A percentile compares a stretch with the other conserved stretches of the same genome.
phyloP scores from a whole-genome alignment of 2,888 invertebrate genomes.

The Cantharis flavilabris region DNA sequence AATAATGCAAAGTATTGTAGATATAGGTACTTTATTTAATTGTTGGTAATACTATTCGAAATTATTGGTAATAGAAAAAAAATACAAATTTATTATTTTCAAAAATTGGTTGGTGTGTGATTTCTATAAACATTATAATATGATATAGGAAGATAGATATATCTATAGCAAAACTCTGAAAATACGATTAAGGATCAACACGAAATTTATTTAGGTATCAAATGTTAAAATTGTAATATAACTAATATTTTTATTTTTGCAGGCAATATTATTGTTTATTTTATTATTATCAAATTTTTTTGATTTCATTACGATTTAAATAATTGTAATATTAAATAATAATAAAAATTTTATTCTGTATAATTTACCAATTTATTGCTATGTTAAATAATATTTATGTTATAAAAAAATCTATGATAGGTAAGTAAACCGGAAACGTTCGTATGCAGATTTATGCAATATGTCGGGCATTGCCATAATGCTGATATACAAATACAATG shows the following conservation, averaged over 20 bases:
- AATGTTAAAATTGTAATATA: neutral
- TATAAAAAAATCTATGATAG: neutral
- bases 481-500: neutral
- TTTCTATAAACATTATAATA: no score
- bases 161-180: neutral
- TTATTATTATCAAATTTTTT: neutral
- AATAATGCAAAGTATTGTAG: neutral
- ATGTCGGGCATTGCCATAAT: neutral
- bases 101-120: neutral
- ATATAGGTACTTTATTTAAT: neutral
- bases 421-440: neutral
- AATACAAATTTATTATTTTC: neutral
- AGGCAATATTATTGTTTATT: neutral
- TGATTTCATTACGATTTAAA: neutral
- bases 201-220: neutral
- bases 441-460: neutral
- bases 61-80: neutral
- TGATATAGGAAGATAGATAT: no score
- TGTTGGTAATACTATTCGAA: no score
- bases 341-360: neutral
- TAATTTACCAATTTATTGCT: neutral
- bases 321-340: neutral
- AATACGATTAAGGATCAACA: neutral
- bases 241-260: neutral
- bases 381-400: neutral